Percentiles rank a stretch among this genome's conserved stretches.
phyloP scores from a whole-genome alignment of 1,140 invertebrate species.

The Drosophila sulfurigaster region DNA sequence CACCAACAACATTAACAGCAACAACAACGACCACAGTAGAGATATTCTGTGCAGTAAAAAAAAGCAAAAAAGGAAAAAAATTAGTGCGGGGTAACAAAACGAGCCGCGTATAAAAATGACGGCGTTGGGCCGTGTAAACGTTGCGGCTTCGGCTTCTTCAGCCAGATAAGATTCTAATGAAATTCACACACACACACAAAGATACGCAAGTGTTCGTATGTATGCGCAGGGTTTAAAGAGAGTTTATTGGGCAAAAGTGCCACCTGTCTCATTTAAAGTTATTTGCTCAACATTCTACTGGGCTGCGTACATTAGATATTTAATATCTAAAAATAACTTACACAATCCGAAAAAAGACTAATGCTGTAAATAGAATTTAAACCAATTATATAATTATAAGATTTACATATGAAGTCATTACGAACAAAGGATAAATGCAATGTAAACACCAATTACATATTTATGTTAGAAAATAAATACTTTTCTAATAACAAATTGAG shows the following conservation, averaged over 20 bases:
- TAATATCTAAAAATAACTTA: no score
- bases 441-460: no score
- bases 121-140: slow-evolving; percentile 20
- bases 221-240: neutral
- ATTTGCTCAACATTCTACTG: neutral
- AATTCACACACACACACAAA: slow-evolving; percentile 16
- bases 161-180: slow-evolving; percentile 32
- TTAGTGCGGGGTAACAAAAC: neutral
- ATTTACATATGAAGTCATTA: no score
- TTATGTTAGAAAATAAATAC: no score
- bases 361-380: no score
- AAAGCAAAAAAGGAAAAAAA: neutral
- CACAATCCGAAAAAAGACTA: no score
- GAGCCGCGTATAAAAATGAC: slow-evolving; percentile 24
- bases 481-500: no score
- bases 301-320: neutral
- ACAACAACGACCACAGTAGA: slow-evolving; percentile 8
- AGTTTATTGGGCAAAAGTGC: neutral
- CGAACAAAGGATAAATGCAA: no score
- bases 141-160: slow-evolving; percentile 5
- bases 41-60: neutral
- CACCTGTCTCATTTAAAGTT: neutral
- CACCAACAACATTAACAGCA: slow-evolving; percentile 18
- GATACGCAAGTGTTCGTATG: neutral
- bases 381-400: no score